Conservation (phyloP, 2,113 vertebrate genomes). For the Phocoena phocoena region DNA sequence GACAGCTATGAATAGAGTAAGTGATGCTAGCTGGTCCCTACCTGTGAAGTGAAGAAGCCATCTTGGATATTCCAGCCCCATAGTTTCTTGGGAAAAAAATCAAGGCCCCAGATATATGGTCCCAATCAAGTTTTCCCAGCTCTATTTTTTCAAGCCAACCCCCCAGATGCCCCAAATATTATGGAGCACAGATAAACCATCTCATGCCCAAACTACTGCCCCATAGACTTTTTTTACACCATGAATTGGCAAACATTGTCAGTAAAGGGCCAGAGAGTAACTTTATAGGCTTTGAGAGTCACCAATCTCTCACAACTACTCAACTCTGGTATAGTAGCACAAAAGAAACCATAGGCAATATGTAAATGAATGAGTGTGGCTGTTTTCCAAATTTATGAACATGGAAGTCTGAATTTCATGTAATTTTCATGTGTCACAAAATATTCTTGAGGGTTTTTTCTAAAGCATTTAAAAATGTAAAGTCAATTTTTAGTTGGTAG, state of each 20-base stretch:
- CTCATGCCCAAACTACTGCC: neutral
- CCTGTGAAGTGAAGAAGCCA: neutral
- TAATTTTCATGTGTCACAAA: neutral
- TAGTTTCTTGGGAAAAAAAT: neutral
- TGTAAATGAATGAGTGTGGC: neutral
- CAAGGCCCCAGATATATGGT: neutral
- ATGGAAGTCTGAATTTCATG: neutral
- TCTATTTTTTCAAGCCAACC: neutral
- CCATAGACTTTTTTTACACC: neutral
- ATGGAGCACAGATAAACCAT: neutral
- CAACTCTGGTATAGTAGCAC: neutral
- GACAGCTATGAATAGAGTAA: neutral
- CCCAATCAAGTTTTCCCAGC: neutral
- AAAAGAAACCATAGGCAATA: neutral
- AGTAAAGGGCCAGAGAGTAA: neutral
- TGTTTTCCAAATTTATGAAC: neutral
- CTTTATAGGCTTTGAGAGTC: neutral
- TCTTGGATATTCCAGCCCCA: neutral
- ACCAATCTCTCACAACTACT: neutral
- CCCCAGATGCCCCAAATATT: neutral
- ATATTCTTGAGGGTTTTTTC: neutral
- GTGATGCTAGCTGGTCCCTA: neutral
- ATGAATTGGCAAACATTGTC: neutral
- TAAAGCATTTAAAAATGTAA: neutral
- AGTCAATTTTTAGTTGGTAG: neutral